Base-by-base conservation (phyloP, 2,113 vertebrate genomes). In the Bubo scandiacus region DNA sequence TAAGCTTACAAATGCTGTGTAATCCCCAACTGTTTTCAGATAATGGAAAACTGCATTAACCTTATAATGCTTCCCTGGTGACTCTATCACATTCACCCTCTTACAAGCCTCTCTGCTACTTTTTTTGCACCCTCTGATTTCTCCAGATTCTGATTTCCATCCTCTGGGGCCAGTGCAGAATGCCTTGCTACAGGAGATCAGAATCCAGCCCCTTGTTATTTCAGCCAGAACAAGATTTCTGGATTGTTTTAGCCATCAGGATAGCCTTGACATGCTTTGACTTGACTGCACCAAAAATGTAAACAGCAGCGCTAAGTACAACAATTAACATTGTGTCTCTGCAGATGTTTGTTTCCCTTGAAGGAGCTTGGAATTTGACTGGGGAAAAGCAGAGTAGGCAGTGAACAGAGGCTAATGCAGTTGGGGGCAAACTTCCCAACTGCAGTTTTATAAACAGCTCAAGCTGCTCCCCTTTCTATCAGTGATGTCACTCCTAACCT, bases 261-360 rank as follows among this genome's bases (percentile, higher is more conserved):
- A 81, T 52, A 82, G 87, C 82, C 91, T 96, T 96, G 94, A 97
- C 81, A 58, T 97, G 94, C 96, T 98, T 95, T 96, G 96, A 96
- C 96, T 94, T 29, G 91, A 70, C 66, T 65, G 81, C 79, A 94
- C 81, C 75, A 94, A 89, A 96, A 97, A 97, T 96, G 96, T 97
- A 97, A 98, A 98, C 96, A 96, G 94, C 94, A 63, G 68, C 40
- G 6, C 95, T 90, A 91, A 96, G 96, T 93, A 91, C 94, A 97
- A 96, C 96, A 97, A 94, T 97, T 97, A 96, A 94, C 93, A 86
- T 90, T 91, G 93, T 91, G 91, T 82, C 89, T 95, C 95, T 86
- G 89, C 95, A 92, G 92, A 94, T 97, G 94, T 97, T 98, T 97
- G 97, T 96, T 97, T 95, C 96, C 94, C 96, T 94, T 96, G 88